These are phyloP conservation scores for Steinernema hermaphroditum DNA, from an alignment of 2,888 invertebrate species.

Conservation along the genomic window DNA sequence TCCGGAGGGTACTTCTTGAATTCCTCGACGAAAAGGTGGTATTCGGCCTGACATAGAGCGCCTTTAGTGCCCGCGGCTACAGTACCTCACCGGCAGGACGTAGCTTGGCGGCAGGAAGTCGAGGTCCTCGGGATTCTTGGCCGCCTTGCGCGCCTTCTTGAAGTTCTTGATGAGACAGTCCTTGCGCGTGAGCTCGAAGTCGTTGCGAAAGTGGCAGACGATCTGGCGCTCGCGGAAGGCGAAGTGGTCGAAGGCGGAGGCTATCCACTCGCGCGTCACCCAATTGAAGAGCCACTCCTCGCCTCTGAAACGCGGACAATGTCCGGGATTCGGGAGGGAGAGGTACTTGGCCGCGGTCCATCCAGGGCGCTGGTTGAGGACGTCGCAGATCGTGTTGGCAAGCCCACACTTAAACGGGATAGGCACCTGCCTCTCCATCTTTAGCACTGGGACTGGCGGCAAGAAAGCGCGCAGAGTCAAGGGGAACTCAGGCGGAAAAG, in stretches of 20 bases:
- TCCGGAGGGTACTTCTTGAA: constrained; percentile 71
- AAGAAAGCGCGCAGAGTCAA: not conserved
- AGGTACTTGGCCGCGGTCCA: constrained; percentile 55
- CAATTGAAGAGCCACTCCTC: constrained; percentile 73
- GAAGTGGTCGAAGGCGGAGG: constrained; percentile 69
- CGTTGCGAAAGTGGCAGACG: constrained; percentile 73
- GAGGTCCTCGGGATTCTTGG: constrained; percentile 48
- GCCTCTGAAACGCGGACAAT: constrained; percentile 58
- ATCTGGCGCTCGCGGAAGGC: constrained; percentile 70
- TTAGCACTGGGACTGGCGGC: not conserved
- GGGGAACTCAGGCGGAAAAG: not conserved
- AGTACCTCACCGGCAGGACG: constrained; percentile 71
- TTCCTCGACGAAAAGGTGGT: constrained; percentile 73
- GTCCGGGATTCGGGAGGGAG: not conserved
- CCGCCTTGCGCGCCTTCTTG: constrained; percentile 54
- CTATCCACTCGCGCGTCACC: constrained; percentile 72
- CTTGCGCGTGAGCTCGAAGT: constrained; percentile 72
- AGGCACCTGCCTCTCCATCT: not conserved
- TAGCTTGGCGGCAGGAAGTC: constrained; percentile 73
- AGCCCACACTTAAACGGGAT: constrained; percentile 57
- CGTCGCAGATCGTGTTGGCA: constrained; percentile 60
- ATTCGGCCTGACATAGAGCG: constrained; percentile 71
- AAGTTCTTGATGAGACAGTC: constrained; percentile 68
- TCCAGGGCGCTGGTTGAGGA: constrained; percentile 55
- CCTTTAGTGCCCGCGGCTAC: not conserved